These are phyloP conservation scores for Pampus argenteus DNA, from an alignment of 2,797 vertebrate species.

Conservation along the genomic window DNA sequence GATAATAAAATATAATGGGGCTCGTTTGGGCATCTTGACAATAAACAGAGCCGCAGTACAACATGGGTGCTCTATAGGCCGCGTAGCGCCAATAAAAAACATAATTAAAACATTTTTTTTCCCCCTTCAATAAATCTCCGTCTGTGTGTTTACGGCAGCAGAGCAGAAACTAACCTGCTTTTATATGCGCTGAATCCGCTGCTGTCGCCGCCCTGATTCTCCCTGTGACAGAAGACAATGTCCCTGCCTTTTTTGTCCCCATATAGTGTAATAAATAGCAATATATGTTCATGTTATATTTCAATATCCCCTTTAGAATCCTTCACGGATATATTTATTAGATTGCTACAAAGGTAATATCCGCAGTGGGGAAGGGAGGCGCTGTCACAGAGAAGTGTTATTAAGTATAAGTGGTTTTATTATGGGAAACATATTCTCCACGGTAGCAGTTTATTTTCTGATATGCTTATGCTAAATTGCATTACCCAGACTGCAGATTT, in stretches of 20 bases:
- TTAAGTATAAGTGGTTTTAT: conserved; percentile 89
- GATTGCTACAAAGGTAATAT: conserved; percentile 89
- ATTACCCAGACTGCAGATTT: conserved; percentile 82
- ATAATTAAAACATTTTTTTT: conserved; percentile 53
- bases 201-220: conserved; percentile 21
- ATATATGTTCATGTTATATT: conserved; percentile 88
- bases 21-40: conserved; percentile 28
- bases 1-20: neutral
- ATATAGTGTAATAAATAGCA: conserved; percentile 86
- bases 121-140: conserved; percentile 33
- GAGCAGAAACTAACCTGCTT: neutral
- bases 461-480: conserved; percentile 86
- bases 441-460: conserved; percentile 85
- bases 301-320: conserved; percentile 88
- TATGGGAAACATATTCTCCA: conserved; percentile 87
- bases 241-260: conserved; percentile 70
- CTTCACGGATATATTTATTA: conserved; percentile 90
- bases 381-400: conserved; percentile 87
- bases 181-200: conserved; percentile 11
- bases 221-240: conserved; percentile 58
- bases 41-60: conserved; percentile 39
- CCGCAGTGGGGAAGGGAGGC: conserved; percentile 85
- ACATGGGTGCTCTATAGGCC: conserved; percentile 17
- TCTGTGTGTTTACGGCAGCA: conserved; percentile 17
- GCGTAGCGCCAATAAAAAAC: conserved; percentile 52